Evolutionary conservation across 2,113 vertebrate genomes (phyloP).

Genomic region (Gracilinanus agilis): DNA sequence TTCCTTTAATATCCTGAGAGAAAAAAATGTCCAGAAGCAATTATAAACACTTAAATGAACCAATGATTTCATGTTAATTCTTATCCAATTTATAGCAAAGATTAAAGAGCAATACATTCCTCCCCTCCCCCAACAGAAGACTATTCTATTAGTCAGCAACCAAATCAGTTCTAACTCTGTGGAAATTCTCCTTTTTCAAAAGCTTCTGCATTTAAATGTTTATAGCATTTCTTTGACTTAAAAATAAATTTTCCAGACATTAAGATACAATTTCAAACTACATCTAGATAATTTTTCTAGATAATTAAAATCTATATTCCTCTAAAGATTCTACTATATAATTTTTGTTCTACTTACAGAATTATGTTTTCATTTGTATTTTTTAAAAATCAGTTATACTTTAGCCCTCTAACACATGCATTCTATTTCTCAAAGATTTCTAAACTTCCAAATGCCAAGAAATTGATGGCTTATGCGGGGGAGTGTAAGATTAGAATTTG

Average conservation of each 20-base stretch:
- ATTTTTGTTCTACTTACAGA: neutral
- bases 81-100: neutral
- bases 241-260: neutral
- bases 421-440: constrained; percentile 31
- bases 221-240: constrained; percentile 29
- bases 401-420: constrained; percentile 25
- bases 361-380: neutral
- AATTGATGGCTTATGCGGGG: neutral
- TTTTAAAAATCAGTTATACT: constrained; percentile 12
- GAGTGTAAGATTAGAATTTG: constrained; percentile 20
- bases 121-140: neutral
- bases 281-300: neutral
- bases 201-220: neutral
- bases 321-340: neutral
- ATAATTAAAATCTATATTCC: neutral
- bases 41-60: constrained; percentile 49
- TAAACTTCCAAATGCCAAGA: neutral
- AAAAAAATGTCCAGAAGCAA: constrained; percentile 68
- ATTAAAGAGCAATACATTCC: constrained; percentile 13
- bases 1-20: constrained; percentile 80
- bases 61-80: neutral
- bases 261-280: neutral
- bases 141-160: constrained; percentile 32
- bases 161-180: constrained; percentile 8
- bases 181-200: constrained; percentile 5